A percentile compares a stretch with the other conserved stretches of the same genome.
Conservation (phyloP, 92 coral and sea anemone species). For the Meandrina meandrites region DNA sequence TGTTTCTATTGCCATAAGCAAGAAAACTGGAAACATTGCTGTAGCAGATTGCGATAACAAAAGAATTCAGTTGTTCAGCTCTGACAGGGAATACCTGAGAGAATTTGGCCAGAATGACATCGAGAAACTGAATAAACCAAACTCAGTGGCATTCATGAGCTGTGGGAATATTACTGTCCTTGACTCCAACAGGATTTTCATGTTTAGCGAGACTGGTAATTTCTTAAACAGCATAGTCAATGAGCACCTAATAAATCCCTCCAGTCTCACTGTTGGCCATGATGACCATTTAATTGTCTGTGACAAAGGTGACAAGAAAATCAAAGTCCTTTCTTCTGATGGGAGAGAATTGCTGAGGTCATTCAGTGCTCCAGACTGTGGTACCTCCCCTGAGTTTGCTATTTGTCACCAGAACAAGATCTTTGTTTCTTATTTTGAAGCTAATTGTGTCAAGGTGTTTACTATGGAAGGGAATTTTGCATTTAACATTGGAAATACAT, state of each 20-base stretch:
- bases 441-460: constrained; percentile 31
- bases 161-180: not conserved
- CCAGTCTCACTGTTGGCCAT: constrained; percentile 5
- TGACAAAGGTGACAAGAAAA: constrained; percentile 14
- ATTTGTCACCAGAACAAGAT: constrained; percentile 26
- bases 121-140: constrained; percentile 14
- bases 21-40: constrained; percentile 27
- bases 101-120: constrained; percentile 10
- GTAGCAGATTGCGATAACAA: constrained; percentile 42
- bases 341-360: constrained; percentile 7
- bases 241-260: constrained; percentile 13
- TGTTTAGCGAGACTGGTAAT: not conserved
- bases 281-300: constrained; percentile 13
- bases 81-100: constrained; percentile 35
- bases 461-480: constrained; percentile 21
- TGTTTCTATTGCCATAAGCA: constrained; percentile 24
- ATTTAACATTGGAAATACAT: constrained; percentile 13
- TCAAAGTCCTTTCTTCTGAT: constrained; percentile 18
- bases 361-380: constrained; percentile 22
- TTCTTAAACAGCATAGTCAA: not conserved
- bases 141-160: constrained; percentile 11
- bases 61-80: constrained; percentile 39
- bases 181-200: not conserved
- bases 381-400: constrained; percentile 26
- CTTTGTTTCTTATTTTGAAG: constrained; percentile 34